A percentile compares a stretch with the other conserved stretches of the same genome.
These are phyloP conservation scores for Bathynomus jamesi DNA, from an alignment of 1,140 invertebrate species.

Conservation along the genomic window DNA sequence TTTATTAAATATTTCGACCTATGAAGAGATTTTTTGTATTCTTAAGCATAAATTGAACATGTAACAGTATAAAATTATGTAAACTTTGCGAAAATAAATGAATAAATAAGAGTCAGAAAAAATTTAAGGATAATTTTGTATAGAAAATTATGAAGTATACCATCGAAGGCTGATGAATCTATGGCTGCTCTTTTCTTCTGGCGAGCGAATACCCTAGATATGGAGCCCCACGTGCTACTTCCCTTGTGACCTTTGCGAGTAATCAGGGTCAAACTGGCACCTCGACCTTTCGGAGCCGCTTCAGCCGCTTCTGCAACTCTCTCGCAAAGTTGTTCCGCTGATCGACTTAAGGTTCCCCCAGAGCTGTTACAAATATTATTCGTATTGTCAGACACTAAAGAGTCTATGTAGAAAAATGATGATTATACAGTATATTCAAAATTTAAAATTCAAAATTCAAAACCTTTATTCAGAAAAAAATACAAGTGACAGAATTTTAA, in stretches of 20 bases:
- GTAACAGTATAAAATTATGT: too few relatives aligned
- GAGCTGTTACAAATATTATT: too few relatives aligned
- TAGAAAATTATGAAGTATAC: constrained; percentile 29
- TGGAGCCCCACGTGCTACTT: constrained; percentile 61
- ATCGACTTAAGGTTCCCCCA: constrained; percentile 47
- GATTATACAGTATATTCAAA: too few relatives aligned
- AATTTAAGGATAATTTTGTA: not conserved
- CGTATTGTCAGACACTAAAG: too few relatives aligned
- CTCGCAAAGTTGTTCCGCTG: constrained; percentile 64
- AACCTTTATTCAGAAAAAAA: too few relatives aligned
- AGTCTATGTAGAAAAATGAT: too few relatives aligned
- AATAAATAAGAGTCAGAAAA: not conserved
- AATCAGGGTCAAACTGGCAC: constrained; percentile 31
- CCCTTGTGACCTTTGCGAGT: constrained; percentile 36
- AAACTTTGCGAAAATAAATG: too few relatives aligned
- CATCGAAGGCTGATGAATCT: constrained; percentile 42
- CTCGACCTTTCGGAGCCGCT: constrained; percentile 2
- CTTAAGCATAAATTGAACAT: too few relatives aligned
- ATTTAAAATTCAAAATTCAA: too few relatives aligned
- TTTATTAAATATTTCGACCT: too few relatives aligned
- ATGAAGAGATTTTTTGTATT: too few relatives aligned
- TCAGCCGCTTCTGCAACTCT: constrained; percentile 41
- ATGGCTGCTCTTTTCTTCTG: constrained; percentile 64
- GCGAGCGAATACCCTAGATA: constrained; percentile 73
- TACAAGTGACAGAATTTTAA: too few relatives aligned